Evolutionary conservation across 35 echinoderm and acorn worm genomes (phyloP).

Genomic region (Holothuria glaberrima): DNA sequence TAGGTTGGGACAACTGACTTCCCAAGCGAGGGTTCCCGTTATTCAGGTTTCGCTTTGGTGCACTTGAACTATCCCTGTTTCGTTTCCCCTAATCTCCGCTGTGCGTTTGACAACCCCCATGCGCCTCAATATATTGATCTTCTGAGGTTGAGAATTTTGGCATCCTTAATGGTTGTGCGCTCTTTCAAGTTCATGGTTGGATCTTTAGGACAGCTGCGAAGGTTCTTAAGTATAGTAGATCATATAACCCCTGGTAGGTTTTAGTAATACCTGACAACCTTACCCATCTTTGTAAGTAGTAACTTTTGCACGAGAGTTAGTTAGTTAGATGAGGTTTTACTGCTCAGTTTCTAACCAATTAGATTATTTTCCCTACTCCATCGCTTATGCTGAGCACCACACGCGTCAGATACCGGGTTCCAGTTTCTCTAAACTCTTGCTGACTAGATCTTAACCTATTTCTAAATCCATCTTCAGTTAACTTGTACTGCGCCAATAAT

Average conservation of each 20-base stretch:
- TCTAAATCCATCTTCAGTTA: conserved; percentile 35
- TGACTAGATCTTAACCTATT: conserved; percentile 39
- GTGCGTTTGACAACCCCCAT: neutral
- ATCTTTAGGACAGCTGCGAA: conserved; percentile 41
- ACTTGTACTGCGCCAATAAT: conserved; percentile 14
- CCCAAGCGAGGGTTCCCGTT: too few relatives aligned
- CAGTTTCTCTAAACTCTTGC: conserved; percentile 41
- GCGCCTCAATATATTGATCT: neutral
- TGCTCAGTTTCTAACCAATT: too few relatives aligned
- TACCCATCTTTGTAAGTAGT: conserved; percentile 40
- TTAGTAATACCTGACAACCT: neutral
- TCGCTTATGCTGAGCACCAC: too few relatives aligned
- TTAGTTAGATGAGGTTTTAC: too few relatives aligned
- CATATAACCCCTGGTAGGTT: neutral
- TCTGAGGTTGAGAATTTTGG: neutral
- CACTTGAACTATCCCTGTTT: too few relatives aligned
- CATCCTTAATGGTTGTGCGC: neutral
- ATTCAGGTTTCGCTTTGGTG: too few relatives aligned
- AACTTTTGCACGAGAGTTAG: too few relatives aligned
- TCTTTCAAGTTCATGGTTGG: conserved; percentile 27
- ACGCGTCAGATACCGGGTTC: conserved; percentile 31
- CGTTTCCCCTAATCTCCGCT: neutral
- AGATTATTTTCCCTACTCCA: too few relatives aligned
- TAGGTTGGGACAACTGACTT: too few relatives aligned
- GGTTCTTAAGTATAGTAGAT: neutral